Evolutionary conservation across 2,113 vertebrate species (phyloP), one percentile per base, ranked within the genome.

Genomic region (Zeus faber): DNA sequence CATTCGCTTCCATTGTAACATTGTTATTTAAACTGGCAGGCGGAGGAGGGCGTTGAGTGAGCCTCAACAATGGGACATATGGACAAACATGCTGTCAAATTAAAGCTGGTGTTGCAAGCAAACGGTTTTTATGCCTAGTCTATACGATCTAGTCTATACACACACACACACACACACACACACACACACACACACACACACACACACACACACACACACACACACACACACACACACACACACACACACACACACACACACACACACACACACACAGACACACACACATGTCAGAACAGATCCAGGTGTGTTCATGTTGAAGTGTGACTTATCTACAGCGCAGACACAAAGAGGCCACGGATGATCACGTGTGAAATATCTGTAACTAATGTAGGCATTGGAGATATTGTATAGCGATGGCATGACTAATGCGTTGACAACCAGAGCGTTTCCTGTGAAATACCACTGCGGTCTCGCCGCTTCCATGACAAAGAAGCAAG

Each of bases 311-410:
- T 47, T 22, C 6, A 20, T 50, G 13, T 26, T 48, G 14, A 26
- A n/a, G 24, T 48, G 23, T 2, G 46, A 26, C 23, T 25, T n/a
- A 33, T 54, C 45, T 48, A 58, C 45, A 51, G 39, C 6, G 1
- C 43, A 25, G 46, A 33, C 27, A 24, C 3, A 33, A 46, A 46
- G 14, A 49, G 11, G 33, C 58, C 26, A 62, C 17, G 7, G 27
- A 45, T 53, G 26, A 10, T 43, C 5, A 9, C 14, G 20, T 37
- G 27, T 8, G 2, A 8, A 14, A 35, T 35, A 33, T 33, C 31
- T 33, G 31, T 33, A 33, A 33, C 33, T 37, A 37, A 37, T 37
- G 33, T 4, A n/a, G n/a, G n/a, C n/a, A 37, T 37, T 37, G 11
- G n/a, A n/a, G 33, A 14, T 37, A 14, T 37, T 14, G 1, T 37